Evolutionary conservation across 2,113 vertebrate species (phyloP).

Genomic region (Ceyx margarethae): DNA sequence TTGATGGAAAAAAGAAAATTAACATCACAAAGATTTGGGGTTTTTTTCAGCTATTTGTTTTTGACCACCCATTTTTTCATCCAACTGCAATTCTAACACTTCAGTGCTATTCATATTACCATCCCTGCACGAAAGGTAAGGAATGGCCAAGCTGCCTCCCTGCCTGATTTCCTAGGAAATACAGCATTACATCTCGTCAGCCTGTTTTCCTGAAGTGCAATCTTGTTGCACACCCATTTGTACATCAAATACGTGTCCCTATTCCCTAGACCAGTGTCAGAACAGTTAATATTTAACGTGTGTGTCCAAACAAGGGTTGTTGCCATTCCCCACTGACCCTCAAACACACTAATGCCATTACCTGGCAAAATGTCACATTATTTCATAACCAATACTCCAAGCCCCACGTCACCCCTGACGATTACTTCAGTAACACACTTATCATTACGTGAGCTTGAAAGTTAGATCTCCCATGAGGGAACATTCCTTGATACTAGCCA

Average conservation of each 20-base stretch:
- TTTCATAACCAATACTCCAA: not conserved
- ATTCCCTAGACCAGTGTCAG: not conserved
- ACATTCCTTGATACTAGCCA: conserved; percentile 49
- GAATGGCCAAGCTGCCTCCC: not conserved
- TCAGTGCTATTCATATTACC: not conserved
- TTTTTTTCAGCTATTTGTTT: not conserved
- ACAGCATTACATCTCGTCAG: not conserved
- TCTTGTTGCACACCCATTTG: not conserved
- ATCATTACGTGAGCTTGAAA: conserved; percentile 30
- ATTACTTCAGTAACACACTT: conserved; percentile 5
- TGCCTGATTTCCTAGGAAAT: not conserved
- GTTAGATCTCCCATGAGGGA: not conserved
- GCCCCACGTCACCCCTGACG: not conserved
- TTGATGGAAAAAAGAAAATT: fast-evolving
- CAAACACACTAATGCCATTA: not conserved
- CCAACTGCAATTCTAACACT: not conserved
- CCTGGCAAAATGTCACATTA: not conserved
- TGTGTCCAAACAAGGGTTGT: not conserved
- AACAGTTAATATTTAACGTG: not conserved
- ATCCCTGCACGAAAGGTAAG: not conserved
- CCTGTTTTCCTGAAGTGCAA: not conserved
- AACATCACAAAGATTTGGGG: too few species aligned
- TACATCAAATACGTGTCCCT: not conserved
- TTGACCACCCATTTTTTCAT: conserved; percentile 1
- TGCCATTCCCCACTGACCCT: not conserved